Evolutionary conservation across 2,797 vertebrate species (phyloP), one percentile per base, ranked within the genome.

Genomic region (Girardinus metallicus): DNA sequence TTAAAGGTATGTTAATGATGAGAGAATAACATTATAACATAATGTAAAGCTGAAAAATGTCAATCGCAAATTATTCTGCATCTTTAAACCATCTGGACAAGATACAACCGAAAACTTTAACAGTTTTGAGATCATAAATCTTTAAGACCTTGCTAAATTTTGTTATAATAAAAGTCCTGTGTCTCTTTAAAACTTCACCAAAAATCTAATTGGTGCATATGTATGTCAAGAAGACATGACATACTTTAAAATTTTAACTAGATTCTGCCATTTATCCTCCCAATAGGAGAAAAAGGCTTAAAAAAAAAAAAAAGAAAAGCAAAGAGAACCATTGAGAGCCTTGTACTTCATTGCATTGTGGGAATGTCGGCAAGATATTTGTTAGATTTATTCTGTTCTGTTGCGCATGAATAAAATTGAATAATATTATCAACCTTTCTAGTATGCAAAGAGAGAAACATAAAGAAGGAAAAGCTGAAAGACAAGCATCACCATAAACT

Each of bases 401-500:
- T 26, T 60, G 5, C 74, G 29, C 16, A 11, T 76, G 29, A 34
- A 70, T 74, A 49, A 68, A 49, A 31, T 41, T 62, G 34, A 9
- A 75, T 76, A 5, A 51, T 60, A 75, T 64, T 68, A 34, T n/a
- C 34, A 60, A 62, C 12, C 5, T 41, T 57, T 46, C 21, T 1
- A 76, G 82, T 31, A 18, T 8, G 68, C 29, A 72, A 57, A 82
- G 3, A 36, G 60, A 44, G 74, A 62, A 75, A 74, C 74, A 81
- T 75, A 75, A 71, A 23, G 9, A 9, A 9, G 39, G 74, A 62
- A n/a, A 49, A 75, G 44, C 77, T 68, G 64, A 80, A 57, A 79
- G 74, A 77, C 49, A 68, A 82, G 72, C 46, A 77, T 44, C 53
- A 9, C 23, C 70, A 73, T 55, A 78, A 76, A 74, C 68, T 41